These are phyloP conservation scores for Dichetophora obliterata DNA, from an alignment of 2,888 invertebrate genomes.

Conservation along the genomic window DNA sequence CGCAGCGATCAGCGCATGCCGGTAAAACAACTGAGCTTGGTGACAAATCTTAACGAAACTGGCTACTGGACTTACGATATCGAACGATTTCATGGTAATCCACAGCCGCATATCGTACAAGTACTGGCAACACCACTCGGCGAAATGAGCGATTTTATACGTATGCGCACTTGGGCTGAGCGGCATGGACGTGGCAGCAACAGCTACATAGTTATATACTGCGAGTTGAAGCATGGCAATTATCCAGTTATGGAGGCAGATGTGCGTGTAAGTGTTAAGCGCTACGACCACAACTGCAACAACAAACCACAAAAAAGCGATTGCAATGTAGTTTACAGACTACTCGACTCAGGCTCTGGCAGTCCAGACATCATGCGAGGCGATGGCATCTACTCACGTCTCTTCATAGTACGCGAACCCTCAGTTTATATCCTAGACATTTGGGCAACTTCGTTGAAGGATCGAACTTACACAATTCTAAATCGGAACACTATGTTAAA, in stretches of 20 bases:
- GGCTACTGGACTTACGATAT: constrained; percentile 75
- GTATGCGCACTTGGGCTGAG: constrained; percentile 70
- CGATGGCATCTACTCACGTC: constrained; percentile 77
- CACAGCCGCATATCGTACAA: constrained; percentile 75
- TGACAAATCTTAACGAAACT: constrained; percentile 72
- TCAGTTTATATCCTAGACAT: constrained; percentile 72
- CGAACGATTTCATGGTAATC: constrained; percentile 73
- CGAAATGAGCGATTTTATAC: constrained; percentile 39
- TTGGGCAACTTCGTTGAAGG: constrained; percentile 69
- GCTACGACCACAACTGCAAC: constrained; percentile 49
- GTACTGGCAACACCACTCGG: constrained; percentile 72
- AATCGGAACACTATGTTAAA: constrained; percentile 55
- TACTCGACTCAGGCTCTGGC: constrained; percentile 75
- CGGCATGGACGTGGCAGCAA: constrained; percentile 56
- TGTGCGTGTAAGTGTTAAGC: constrained; percentile 72
- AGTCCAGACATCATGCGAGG: constrained; percentile 77
- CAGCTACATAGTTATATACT: constrained; percentile 71
- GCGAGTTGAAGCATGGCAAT: constrained; percentile 73
- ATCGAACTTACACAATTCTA: background rate
- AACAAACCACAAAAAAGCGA: constrained; percentile 44
- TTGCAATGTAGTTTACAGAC: constrained; percentile 68
- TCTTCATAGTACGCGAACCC: constrained; percentile 71
- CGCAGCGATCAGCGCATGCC: constrained; percentile 71
- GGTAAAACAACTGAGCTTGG: constrained; percentile 71
- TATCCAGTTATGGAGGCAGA: constrained; percentile 73